phyloP scores from a whole-genome alignment of 1,140 invertebrate species.

The Drosophila arizonae region DNA sequence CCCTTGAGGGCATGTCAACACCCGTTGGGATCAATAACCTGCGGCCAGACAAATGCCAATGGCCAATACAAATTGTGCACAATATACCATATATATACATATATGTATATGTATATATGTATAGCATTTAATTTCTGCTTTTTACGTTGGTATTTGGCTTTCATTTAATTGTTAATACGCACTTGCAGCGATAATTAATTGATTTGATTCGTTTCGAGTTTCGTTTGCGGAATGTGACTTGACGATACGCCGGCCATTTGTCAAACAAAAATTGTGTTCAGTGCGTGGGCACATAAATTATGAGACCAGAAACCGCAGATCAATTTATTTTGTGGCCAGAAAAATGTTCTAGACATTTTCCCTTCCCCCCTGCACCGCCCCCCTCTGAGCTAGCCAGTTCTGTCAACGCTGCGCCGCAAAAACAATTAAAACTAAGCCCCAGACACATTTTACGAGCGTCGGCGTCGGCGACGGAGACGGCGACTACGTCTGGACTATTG shows the following conservation, averaged over 20 bases:
- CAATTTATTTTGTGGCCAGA: constrained; percentile 73
- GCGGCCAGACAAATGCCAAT: not conserved
- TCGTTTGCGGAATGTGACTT: constrained; percentile 27
- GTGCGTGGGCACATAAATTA: constrained; percentile 65
- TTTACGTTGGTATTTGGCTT: not conserved
- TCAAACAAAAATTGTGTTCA: constrained; percentile 48
- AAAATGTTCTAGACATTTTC: constrained; percentile 53
- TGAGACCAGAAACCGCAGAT: constrained; percentile 67
- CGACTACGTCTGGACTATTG: constrained; percentile 31
- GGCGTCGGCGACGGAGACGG: constrained; percentile 29
- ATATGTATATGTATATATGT: not conserved
- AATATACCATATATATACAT: not conserved
- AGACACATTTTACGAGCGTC: constrained; percentile 64
- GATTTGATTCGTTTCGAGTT: constrained; percentile 12
- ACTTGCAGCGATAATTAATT: constrained; percentile 39
- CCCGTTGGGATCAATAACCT: constrained; percentile 56
- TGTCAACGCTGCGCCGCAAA: constrained; percentile 57
- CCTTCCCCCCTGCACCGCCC: not conserved
- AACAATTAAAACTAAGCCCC: constrained; percentile 72
- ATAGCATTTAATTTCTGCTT: not conserved
- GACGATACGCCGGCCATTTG: constrained; percentile 65
- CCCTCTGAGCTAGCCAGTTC: not conserved
- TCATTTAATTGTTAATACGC: constrained; percentile 29
- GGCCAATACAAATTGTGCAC: constrained; percentile 6
- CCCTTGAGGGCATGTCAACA: constrained; percentile 50